These are phyloP conservation scores for Peromyscus aztecus DNA, from an alignment of 2,797 vertebrate genomes.

Conservation along the genomic window DNA sequence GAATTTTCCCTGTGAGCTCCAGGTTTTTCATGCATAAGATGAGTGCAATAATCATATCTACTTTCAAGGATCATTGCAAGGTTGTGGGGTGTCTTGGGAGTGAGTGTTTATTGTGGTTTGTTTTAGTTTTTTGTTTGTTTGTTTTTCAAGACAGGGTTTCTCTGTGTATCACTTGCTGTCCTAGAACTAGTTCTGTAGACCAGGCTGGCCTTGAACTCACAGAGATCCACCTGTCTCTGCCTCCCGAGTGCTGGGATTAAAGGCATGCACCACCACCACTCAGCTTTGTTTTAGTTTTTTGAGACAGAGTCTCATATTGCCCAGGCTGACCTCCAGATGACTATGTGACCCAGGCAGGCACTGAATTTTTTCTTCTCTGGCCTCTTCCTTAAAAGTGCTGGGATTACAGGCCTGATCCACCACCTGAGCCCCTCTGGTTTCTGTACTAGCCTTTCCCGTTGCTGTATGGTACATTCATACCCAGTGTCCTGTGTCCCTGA, in stretches of 20 bases:
- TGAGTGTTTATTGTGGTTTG: neutral
- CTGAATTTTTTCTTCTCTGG: neutral
- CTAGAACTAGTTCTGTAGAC: neutral
- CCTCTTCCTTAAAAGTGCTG: neutral
- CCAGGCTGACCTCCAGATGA: neutral
- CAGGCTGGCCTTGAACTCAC: neutral
- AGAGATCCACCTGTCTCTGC: neutral
- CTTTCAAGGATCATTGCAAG: neutral
- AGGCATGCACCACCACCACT: neutral
- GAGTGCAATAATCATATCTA: neutral
- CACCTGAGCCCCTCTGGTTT: neutral
- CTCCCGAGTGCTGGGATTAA: neutral
- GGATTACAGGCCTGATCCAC: no score
- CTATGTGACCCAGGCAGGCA: neutral
- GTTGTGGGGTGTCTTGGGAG: neutral
- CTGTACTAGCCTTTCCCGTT: neutral
- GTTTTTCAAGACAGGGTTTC: neutral
- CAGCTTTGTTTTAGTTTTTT: neutral
- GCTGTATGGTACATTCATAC: neutral
- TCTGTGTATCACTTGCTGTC: neutral
- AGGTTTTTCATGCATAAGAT: neutral
- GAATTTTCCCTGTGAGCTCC: neutral
- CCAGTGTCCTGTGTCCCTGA: neutral
- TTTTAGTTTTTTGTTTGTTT: neutral
- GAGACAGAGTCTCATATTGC: neutral